Evolutionary conservation across 2,797 vertebrate species (phyloP).

Genomic region (Hapalemur alaotrensis): DNA sequence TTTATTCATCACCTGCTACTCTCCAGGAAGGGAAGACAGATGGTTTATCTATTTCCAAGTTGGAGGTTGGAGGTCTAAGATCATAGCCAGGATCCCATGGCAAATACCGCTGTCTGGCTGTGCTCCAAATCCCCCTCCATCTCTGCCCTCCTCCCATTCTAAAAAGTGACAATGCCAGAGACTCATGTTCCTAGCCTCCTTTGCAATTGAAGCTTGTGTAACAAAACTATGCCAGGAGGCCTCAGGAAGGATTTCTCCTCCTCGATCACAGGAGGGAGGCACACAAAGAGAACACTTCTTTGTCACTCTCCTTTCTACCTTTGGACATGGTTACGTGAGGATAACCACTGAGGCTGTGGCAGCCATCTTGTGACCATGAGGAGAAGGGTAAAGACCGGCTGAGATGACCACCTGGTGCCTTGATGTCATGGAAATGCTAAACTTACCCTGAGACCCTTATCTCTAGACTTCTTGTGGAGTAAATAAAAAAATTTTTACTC

Average conservation of each 20-base stretch:
- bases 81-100: conserved; percentile 15
- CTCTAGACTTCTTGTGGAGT: not conserved
- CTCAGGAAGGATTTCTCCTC: not conserved
- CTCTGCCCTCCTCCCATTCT: not conserved
- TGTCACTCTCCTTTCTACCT: not conserved
- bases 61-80: conserved; percentile 52
- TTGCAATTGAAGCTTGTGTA: not conserved
- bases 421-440: not conserved
- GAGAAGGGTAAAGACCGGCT: not conserved
- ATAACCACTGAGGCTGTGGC: not conserved
- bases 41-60: conserved; percentile 60
- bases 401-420: not conserved
- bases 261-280: not conserved
- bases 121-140: not conserved
- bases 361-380: not conserved
- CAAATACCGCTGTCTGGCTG: not conserved
- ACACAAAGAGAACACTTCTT: not conserved
- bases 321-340: not conserved
- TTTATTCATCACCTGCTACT: conserved; percentile 65
- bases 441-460: not conserved
- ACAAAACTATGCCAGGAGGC: not conserved
- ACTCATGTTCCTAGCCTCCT: not conserved
- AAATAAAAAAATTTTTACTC: not conserved
- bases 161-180: conserved; percentile 2
- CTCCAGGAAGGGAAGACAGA: conserved; percentile 63